A percentile compares a stretch with the other conserved stretches of the same genome.
These are phyloP conservation scores for Dolichoris vasculosae DNA, from an alignment of 1,140 invertebrate species.

Conservation along the genomic window DNA sequence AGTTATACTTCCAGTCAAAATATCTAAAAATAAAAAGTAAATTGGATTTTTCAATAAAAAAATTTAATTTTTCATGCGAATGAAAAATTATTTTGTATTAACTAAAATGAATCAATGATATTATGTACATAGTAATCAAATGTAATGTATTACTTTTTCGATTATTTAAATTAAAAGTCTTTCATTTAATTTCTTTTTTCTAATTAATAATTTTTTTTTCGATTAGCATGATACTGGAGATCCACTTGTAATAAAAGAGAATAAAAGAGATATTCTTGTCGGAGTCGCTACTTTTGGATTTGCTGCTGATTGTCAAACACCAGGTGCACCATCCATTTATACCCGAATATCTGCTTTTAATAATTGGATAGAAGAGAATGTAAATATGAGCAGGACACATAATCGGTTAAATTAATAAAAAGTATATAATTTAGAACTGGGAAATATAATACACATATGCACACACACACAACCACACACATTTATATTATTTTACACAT, in stretches of 20 bases:
- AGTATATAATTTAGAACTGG: background rate
- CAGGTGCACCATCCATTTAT: slow-evolving; percentile 18
- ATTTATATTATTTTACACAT: too few species aligned
- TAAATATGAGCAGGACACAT: background rate
- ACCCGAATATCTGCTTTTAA: slow-evolving; percentile 16
- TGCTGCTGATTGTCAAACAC: slow-evolving; percentile 8
- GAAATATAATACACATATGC: too few species aligned
- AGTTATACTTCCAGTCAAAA: too few species aligned
- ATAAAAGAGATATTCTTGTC: background rate
- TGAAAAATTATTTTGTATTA: too few species aligned
- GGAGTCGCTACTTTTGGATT: slow-evolving; percentile 31
- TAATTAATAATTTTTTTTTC: background rate
- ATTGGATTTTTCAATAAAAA: too few species aligned
- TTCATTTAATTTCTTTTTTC: background rate
- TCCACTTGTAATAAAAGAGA: background rate
- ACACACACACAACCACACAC: too few species aligned
- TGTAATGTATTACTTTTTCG: background rate
- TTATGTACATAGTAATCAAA: background rate
- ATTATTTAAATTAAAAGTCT: background rate
- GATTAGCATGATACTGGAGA: slow-evolving; percentile 8
- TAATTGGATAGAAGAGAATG: slow-evolving; percentile 20
- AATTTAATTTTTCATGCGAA: too few species aligned
- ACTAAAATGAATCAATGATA: too few species aligned
- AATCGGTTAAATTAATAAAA: background rate
- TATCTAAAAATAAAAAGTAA: too few species aligned